Evolutionary conservation across 2,888 invertebrate species (phyloP).

Genomic region (Tinea trinotella): DNA sequence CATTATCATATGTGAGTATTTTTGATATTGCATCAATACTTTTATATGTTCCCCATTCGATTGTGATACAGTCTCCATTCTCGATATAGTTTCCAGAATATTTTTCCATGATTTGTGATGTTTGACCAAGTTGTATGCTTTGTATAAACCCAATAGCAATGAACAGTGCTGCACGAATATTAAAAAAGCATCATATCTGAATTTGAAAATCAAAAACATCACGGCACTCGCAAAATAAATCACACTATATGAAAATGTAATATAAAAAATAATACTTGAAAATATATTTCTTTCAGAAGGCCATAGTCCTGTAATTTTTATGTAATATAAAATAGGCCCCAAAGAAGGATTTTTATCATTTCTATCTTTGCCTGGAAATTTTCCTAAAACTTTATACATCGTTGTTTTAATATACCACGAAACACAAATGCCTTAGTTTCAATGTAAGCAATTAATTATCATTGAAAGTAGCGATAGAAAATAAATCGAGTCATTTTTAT

Average conservation of each 20-base stretch:
- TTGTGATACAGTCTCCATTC: slow-evolving; percentile 9
- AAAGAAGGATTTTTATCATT: neutral
- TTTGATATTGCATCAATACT: neutral
- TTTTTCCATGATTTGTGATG: slow-evolving; percentile 1
- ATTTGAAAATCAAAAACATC: neutral
- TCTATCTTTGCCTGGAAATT: no score
- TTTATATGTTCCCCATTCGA: slow-evolving; percentile 5
- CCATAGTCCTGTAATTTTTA: neutral
- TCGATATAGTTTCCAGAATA: slow-evolving; percentile 2
- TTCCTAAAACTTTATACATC: no score
- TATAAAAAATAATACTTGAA: neutral
- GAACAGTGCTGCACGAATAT: slow-evolving; percentile 10
- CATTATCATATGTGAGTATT: slow-evolving; percentile 1
- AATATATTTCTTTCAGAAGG: neutral
- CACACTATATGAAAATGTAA: neutral
- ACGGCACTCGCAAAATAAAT: neutral
- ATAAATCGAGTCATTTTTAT: no score
- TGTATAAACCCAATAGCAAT: slow-evolving; percentile 13
- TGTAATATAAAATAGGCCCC: neutral
- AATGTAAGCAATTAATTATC: no score
- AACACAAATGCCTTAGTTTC: no score
- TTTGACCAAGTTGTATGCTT: slow-evolving; percentile 1
- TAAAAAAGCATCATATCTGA: neutral
- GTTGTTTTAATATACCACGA: no score
- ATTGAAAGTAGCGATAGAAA: no score